Base-by-base conservation (phyloP, 2,888 invertebrate species). In the Adineta ricciae region DNA sequence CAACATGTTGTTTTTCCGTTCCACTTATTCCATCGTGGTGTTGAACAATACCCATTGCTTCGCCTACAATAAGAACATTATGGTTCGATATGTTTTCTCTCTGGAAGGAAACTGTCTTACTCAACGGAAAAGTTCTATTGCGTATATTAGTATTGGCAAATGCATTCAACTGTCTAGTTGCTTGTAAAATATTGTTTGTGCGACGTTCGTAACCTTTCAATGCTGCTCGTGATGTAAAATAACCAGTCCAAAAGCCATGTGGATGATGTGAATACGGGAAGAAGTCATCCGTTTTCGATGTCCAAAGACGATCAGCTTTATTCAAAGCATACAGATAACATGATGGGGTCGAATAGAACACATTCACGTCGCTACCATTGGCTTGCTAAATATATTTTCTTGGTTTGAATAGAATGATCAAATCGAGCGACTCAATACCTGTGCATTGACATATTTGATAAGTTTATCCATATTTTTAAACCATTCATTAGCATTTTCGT, bases 221-320 rank as follows among this genome's bases (percentile, higher is more conserved):
- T 1, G 91, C 89, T 3, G 92, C 89, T 85, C 92, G 88, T 87
- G 91, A 91, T 50, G 91, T 91, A 88, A 91, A 92, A 88, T 91
- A 93, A 27, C 97, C 98, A 0, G 96, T 96, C 98, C 97, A 99
- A 89, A 93, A 97, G 0, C 95, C 92, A 88, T 95, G 94, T 0
- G 93, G 92, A 89, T 94, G 94, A 84, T 94, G 94, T 0, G 96
- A 95, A 86, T 91, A 91, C 1, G 91, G 91, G 86, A 91, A 90
- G 87, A 91, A 91, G 86, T 91, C 91, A 96, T 96, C 95, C 0
- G 91, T 91, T 90, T 96, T 96, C 0, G 92, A 92, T 0, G 94
- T 92, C 91, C 94, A 93, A 0, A 93, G 92, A 19, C 93, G 91
- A 21, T 93, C 92, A 0, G 93, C 92, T 86, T 94, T 93, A 87